phyloP scores from a whole-genome alignment of 1,140 invertebrate genomes.

The Cecropterus lyciades region DNA sequence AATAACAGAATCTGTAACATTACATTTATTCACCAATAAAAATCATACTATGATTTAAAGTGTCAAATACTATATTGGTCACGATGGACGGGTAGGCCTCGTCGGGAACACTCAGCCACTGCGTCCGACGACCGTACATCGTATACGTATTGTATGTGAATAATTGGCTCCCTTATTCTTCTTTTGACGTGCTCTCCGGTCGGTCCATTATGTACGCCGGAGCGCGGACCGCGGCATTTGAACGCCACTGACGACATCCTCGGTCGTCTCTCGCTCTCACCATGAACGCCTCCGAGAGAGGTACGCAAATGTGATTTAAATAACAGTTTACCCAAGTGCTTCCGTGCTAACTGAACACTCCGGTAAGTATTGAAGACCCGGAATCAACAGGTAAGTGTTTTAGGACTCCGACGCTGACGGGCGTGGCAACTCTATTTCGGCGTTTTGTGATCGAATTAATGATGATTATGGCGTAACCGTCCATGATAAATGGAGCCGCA shows the following conservation, averaged over 20 bases:
- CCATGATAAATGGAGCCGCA: conserved; percentile 30
- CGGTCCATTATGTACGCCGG: conserved; percentile 76
- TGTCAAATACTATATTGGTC: too few relatives aligned
- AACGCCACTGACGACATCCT: conserved; percentile 74
- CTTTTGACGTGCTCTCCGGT: conserved; percentile 78
- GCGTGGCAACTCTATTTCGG: conserved; percentile 56
- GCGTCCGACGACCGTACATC: conserved; percentile 58
- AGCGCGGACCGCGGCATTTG: conserved; percentile 75
- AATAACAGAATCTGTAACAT: too few relatives aligned
- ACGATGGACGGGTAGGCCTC: conserved; percentile 30
- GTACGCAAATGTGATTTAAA: conserved; percentile 57
- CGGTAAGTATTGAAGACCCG: conserved; percentile 64
- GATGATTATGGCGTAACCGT: conserved; percentile 48
- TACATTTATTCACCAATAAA: conserved; percentile 5
- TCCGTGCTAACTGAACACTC: conserved; percentile 1
- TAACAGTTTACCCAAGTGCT: conserved; percentile 41
- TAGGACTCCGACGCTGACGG: conserved; percentile 36
- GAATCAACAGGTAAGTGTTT: conserved; percentile 41
- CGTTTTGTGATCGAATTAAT: conserved; percentile 58
- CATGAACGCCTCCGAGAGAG: conserved; percentile 77
- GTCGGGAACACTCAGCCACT: conserved; percentile 63
- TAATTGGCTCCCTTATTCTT: conserved; percentile 81
- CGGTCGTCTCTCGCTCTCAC: conserved; percentile 69
- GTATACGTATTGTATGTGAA: conserved; percentile 78
- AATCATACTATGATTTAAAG: neutral